These are phyloP conservation scores for Scotopteryx bipunctaria DNA, from an alignment of 2,888 invertebrate species.

Conservation along the genomic window DNA sequence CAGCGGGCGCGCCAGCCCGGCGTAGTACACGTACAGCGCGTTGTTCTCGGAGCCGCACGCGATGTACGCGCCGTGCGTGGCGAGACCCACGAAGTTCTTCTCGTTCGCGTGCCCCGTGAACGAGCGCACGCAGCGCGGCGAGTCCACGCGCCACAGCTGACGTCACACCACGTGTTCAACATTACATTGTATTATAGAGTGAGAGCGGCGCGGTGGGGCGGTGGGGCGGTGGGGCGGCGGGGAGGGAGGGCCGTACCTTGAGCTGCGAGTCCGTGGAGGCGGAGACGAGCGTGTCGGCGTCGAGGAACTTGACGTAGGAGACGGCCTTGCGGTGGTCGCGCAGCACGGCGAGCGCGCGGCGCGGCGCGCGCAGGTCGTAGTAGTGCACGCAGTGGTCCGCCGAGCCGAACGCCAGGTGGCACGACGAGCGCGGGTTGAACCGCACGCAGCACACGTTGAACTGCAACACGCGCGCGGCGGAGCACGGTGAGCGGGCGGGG, in stretches of 20 bases:
- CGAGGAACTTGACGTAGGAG: conserved; percentile 96
- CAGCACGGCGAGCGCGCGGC: conserved; percentile 91
- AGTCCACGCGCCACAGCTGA: conserved; percentile 92
- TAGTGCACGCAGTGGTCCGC: conserved; percentile 98
- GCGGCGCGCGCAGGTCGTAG: conserved; percentile 94
- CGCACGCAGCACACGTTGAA: conserved; percentile 98
- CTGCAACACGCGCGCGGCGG: conserved; percentile 84
- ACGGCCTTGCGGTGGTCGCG: conserved; percentile 97
- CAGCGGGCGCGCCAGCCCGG: conserved; percentile 93
- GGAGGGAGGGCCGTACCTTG: conserved; percentile 30
- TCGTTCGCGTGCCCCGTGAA: conserved; percentile 97
- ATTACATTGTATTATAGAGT: no score
- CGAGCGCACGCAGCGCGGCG: conserved; percentile 90
- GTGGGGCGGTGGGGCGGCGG: no score
- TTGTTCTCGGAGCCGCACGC: conserved; percentile 98
- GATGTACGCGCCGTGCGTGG: conserved; percentile 94
- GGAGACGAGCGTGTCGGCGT: conserved; percentile 91
- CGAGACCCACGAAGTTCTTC: conserved; percentile 97
- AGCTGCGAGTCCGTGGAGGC: conserved; percentile 87
- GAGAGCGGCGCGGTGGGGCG: no score
- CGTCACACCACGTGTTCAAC: no score
- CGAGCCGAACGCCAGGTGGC: conserved; percentile 96
- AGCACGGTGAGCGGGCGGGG: no score
- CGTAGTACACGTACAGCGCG: conserved; percentile 95
- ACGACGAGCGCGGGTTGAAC: conserved; percentile 86